Base-by-base conservation (phyloP, 2,797 vertebrate genomes). In the Acanthis flammea region DNA sequence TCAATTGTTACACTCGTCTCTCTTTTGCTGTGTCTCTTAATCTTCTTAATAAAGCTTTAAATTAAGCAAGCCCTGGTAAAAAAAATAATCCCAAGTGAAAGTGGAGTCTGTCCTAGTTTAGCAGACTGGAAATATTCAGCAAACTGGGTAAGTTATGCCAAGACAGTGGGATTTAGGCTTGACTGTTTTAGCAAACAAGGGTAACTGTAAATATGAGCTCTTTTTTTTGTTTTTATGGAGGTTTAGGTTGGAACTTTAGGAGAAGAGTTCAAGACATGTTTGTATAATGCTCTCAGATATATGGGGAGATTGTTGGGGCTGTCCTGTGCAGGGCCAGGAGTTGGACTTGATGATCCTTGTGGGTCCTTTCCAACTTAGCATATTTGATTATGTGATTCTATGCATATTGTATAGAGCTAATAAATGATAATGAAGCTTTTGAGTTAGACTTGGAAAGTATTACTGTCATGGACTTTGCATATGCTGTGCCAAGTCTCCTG, bases 1-100 rank as follows among this genome's bases (percentile, higher is more conserved):
- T 47, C 33, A 35, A 1, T 47, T 61, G 12, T 42, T 67, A 19
- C 5, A 41, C 31, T 67, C 0, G 0, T 11, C 19, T n/a, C 27
- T 81, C 27, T 19, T 66, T 72, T 5, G 9, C 41, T n/a, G 11
- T 24, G 23, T n/a, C 27, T 28, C 31, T n/a, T 68, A 54, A 47
- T 60, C 22, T 53, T 80, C 30, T 35, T 54, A 7, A 31, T 22
- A n/a, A 54, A 67, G 22, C 48, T 81, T 67, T 61, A 42, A 81
- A 67, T 61, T 18, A 54, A 66, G 47, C 18, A 31, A 37, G 6
- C 41, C 13, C 14, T 61, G 27, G 28, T 54, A 42, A 61, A 37
- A 37, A 79, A 73, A 50, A 35, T 5, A 67, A 16, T 53, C 18
- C 30, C 8, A 60, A 35, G 8, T 35, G 47, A 61, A n/a, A 80